phyloP scores from a whole-genome alignment of 2,888 invertebrate genomes.

The Heliconius ismenius region DNA sequence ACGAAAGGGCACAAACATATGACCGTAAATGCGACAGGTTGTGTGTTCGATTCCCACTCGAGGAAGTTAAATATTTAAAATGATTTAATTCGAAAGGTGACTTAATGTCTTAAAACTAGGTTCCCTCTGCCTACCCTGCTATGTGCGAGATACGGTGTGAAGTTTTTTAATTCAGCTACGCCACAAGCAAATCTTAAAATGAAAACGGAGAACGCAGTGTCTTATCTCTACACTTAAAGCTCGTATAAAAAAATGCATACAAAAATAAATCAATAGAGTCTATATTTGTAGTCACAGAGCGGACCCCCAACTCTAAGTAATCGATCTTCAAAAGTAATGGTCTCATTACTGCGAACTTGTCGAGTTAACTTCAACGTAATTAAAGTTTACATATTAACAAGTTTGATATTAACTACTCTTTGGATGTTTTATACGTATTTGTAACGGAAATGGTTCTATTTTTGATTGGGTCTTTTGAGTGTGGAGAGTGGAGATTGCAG shows the following conservation, averaged over 20 bases:
- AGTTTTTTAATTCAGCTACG: no score
- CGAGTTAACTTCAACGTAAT: constrained; percentile 23
- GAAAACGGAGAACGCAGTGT: no score
- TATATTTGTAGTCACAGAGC: background rate
- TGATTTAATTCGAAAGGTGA: no score
- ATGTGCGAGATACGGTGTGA: no score
- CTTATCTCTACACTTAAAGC: no score
- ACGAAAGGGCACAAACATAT: no score
- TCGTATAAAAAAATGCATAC: background rate
- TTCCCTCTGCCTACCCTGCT: no score
- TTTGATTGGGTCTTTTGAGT: background rate
- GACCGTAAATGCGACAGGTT: no score
- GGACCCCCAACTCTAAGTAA: constrained; percentile 18
- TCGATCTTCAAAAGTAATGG: constrained; percentile 35
- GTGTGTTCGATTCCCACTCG: no score
- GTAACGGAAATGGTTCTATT: background rate
- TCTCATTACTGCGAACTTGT: constrained; percentile 29
- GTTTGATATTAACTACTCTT: constrained; percentile 22
- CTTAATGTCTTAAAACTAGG: no score
- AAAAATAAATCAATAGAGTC: background rate
- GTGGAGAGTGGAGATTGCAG: background rate
- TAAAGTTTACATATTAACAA: constrained; percentile 34
- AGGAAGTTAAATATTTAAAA: no score
- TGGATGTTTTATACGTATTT: background rate
- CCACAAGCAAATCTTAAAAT: no score